These are phyloP conservation scores for Eupeodes corollae DNA, from an alignment of 1,140 invertebrate genomes.

Conservation along the genomic window DNA sequence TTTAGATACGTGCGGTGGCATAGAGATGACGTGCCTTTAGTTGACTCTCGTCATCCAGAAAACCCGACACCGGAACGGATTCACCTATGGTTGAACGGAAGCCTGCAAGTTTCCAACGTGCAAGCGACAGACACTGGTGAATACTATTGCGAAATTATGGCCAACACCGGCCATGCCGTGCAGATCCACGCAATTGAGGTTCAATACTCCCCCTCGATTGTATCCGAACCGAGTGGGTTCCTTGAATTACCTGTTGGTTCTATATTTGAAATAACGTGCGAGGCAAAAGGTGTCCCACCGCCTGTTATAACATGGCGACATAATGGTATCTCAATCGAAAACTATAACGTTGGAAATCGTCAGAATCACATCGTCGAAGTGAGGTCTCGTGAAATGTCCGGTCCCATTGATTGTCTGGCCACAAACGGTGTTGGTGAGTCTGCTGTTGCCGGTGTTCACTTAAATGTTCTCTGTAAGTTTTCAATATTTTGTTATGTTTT, in stretches of 20 bases:
- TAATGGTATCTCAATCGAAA: constrained; percentile 42
- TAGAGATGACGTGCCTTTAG: constrained; percentile 46
- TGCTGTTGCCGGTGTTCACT: constrained; percentile 46
- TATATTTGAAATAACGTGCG: constrained; percentile 56
- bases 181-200: constrained; percentile 66
- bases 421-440: constrained; percentile 62
- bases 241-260: constrained; percentile 59
- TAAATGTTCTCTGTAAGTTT: constrained; percentile 48
- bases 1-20: constrained; percentile 45
- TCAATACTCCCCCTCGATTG: constrained; percentile 53
- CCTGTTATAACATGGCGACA: constrained; percentile 58
- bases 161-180: constrained; percentile 44
- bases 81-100: constrained; percentile 54
- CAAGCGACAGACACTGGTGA: constrained; percentile 54
- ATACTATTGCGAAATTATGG: constrained; percentile 56
- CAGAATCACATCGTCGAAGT: constrained; percentile 54
- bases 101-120: constrained; percentile 51
- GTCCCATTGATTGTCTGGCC: constrained; percentile 59
- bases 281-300: constrained; percentile 51
- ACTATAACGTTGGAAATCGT: constrained; percentile 45
- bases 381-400: constrained; percentile 50
- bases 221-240: constrained; percentile 54
- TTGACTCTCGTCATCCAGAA: constrained; percentile 46
- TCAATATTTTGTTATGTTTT: neutral
- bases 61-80: constrained; percentile 42